A percentile compares a stretch with the other conserved stretches of the same genome.
phyloP scores from a whole-genome alignment of 2,888 invertebrate genomes.

The Perithous albicinctus region DNA sequence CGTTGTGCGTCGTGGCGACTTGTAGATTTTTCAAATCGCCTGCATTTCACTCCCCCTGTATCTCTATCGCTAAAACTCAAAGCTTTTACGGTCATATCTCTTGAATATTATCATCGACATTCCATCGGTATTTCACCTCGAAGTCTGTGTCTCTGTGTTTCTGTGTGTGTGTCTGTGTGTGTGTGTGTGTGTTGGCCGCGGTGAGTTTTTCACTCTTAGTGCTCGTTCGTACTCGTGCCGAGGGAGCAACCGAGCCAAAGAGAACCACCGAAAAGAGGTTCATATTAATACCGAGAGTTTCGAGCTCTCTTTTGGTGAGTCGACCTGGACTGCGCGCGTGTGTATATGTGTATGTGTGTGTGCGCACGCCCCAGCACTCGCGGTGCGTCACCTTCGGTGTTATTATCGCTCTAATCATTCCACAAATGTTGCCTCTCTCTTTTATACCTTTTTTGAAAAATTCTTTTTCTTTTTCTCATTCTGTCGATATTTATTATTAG shows the following conservation, averaged over 20 bases:
- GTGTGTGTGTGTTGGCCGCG: too few species aligned
- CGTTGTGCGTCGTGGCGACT: too few species aligned
- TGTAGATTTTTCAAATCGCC: not conserved
- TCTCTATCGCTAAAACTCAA: not conserved
- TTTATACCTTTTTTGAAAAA: not conserved
- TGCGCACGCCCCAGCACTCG: conserved; percentile 42
- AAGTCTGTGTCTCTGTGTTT: too few species aligned
- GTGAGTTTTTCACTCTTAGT: conserved; percentile 12
- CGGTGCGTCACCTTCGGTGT: conserved; percentile 38
- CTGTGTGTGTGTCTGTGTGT: too few species aligned
- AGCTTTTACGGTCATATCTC: not conserved
- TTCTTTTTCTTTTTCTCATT: not conserved
- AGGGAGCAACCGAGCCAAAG: conserved; percentile 39
- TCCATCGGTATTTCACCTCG: conserved; percentile 55
- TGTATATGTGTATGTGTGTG: too few species aligned
- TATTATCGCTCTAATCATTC: conserved; percentile 13
- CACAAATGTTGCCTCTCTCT: not conserved
- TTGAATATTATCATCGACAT: conserved; percentile 53
- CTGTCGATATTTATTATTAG: too few species aligned
- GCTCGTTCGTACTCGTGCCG: conserved; percentile 27
- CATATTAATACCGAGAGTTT: not conserved
- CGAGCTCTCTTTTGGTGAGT: conserved; percentile 35
- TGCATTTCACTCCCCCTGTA: too few species aligned
- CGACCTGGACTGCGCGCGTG: conserved; percentile 14
- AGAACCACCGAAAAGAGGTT: conserved; percentile 55